phyloP scores from a whole-genome alignment of 2,888 invertebrate genomes.

The Tetramorium bicarinatum region DNA sequence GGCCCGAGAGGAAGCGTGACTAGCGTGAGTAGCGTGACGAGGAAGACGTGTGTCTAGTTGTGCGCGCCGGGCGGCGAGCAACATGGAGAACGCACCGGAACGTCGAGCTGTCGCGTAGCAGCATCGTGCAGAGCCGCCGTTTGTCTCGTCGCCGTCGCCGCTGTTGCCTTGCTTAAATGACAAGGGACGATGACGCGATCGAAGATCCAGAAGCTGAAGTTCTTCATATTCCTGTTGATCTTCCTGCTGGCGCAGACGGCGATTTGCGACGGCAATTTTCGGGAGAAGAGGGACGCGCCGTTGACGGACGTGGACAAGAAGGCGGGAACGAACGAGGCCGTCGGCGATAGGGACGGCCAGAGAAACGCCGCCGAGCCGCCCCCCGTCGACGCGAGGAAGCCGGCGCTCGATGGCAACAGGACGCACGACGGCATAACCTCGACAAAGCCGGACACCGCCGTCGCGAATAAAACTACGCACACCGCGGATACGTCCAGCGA shows the following conservation, averaged over 20 bases:
- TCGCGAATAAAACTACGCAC: conserved; percentile 63
- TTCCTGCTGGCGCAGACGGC: conserved; percentile 72
- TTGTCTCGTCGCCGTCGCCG: too few species aligned
- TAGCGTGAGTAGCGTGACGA: conserved; percentile 49
- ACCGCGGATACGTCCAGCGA: conserved; percentile 52
- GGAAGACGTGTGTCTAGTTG: neutral
- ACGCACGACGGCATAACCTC: conserved; percentile 66
- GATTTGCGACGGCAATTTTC: conserved; percentile 68
- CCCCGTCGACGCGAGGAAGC: neutral
- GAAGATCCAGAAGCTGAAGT: conserved; percentile 75
- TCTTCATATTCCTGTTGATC: conserved; percentile 75
- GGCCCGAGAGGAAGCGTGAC: conserved; percentile 50
- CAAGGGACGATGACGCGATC: conserved; percentile 74
- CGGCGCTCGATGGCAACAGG: conserved; percentile 50
- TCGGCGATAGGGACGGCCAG: neutral
- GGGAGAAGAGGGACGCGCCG: conserved; percentile 58
- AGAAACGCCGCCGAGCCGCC: neutral
- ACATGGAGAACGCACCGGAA: conserved; percentile 68
- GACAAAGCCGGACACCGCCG: conserved; percentile 38
- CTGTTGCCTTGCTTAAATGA: conserved; percentile 65
- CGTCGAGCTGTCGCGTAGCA: conserved; percentile 50
- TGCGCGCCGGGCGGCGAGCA: conserved; percentile 62
- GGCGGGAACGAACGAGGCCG: neutral
- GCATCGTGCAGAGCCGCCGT: neutral
- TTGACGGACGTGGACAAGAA: conserved; percentile 11